Percentiles rank a stretch among this genome's conserved stretches.
Evolutionary conservation across 2,113 vertebrate species (phyloP).

Genomic region (Myxocyprinus asiaticus): DNA sequence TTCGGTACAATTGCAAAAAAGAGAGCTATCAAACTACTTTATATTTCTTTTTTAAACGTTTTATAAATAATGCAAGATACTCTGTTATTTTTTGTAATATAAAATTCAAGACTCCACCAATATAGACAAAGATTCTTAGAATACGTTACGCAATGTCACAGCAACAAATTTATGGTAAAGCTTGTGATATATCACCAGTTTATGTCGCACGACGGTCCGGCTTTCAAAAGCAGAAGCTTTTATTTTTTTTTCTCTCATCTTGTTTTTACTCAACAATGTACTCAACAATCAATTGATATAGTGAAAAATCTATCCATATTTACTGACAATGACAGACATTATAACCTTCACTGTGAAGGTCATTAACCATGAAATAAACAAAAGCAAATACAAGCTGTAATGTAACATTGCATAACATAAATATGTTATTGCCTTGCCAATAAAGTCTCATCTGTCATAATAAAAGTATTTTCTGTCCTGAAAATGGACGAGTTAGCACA

Average conservation of each 20-base stretch:
- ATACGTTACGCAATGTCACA: slow-evolving; percentile 76
- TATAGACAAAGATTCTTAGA: slow-evolving; percentile 84
- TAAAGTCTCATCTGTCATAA: slow-evolving; percentile 42
- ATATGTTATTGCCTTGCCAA: slow-evolving; percentile 58
- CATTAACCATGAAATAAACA: neutral
- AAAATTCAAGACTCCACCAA: slow-evolving; percentile 90
- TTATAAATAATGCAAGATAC: slow-evolving; percentile 97
- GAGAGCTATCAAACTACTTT: slow-evolving; percentile 89
- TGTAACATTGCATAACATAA: slow-evolving; percentile 34
- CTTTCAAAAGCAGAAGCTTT: slow-evolving; percentile 59
- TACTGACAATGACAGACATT: neutral
- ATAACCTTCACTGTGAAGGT: neutral
- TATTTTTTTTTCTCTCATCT: neutral
- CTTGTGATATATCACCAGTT: slow-evolving; percentile 78
- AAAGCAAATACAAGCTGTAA: slow-evolving; percentile 40
- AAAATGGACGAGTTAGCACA: slow-evolving; percentile 84
- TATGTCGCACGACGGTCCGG: slow-evolving; percentile 75
- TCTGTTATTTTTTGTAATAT: slow-evolving; percentile 78
- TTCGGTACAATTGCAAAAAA: slow-evolving; percentile 97
- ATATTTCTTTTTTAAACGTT: slow-evolving; percentile 68
- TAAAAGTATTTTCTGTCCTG: slow-evolving; percentile 33
- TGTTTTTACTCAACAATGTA: neutral
- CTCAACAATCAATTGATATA: neutral
- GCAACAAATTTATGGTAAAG: slow-evolving; percentile 86
- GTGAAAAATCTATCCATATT: slow-evolving; percentile 1